These are phyloP conservation scores for Fregetta grallaria DNA, from an alignment of 2,113 vertebrate genomes.

Conservation along the genomic window DNA sequence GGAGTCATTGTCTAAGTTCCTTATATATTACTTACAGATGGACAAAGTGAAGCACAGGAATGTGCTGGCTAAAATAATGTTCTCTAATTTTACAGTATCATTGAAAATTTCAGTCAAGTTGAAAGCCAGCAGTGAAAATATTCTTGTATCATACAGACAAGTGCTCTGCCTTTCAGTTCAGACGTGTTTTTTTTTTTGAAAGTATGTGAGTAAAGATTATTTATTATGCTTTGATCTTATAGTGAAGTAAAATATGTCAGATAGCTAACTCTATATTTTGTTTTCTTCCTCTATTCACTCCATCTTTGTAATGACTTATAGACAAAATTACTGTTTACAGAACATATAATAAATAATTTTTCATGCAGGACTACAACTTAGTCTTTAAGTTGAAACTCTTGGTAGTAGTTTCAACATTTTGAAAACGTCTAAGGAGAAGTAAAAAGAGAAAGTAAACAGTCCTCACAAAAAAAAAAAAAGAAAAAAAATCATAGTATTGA, in stretches of 20 bases:
- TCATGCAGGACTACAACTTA: background rate
- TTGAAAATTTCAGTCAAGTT: background rate
- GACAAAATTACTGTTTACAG: background rate
- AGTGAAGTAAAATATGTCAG: background rate
- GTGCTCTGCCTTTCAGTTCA: background rate
- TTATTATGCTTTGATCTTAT: background rate
- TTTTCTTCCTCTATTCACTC: background rate
- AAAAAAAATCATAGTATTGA: background rate
- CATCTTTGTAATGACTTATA: background rate
- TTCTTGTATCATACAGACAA: background rate
- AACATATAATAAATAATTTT: background rate
- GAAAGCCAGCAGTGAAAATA: background rate
- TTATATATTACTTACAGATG: background rate
- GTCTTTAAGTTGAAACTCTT: background rate
- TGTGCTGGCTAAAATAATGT: background rate
- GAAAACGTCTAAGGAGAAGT: background rate
- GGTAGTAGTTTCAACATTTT: background rate
- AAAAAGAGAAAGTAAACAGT: background rate
- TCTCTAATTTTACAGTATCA: background rate
- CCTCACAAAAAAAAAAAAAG: background rate
- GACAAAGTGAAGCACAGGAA: background rate
- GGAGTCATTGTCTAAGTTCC: background rate
- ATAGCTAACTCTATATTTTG: background rate
- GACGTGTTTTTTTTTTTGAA: background rate
- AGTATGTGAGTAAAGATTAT: background rate